These are phyloP conservation scores for Parnassius mnemosyne DNA, from an alignment of 2,888 invertebrate genomes.

Conservation along the genomic window DNA sequence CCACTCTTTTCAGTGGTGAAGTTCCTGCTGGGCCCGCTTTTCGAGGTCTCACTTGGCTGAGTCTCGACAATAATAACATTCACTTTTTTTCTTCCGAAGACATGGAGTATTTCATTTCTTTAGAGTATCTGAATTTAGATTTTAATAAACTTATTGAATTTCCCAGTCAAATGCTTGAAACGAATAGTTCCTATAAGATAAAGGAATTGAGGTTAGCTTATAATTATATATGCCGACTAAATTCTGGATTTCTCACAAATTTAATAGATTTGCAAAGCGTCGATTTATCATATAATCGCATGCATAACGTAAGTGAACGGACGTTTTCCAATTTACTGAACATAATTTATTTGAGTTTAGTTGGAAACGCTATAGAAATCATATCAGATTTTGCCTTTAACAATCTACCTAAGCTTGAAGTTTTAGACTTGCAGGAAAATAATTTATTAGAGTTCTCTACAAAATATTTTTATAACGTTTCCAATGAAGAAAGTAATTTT, in stretches of 20 bases:
- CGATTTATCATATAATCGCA: constrained; percentile 86
- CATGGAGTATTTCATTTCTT: constrained; percentile 82
- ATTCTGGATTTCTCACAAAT: constrained; percentile 83
- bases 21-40: constrained; percentile 84
- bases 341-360: constrained; percentile 87
- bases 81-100: constrained; percentile 80
- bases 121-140: constrained; percentile 90
- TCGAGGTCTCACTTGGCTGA: constrained; percentile 86
- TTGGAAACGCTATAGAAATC: constrained; percentile 85
- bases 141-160: constrained; percentile 87
- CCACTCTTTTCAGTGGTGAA: constrained; percentile 86
- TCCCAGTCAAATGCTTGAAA: constrained; percentile 71
- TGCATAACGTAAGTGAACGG: constrained; percentile 81
- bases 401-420: constrained; percentile 84
- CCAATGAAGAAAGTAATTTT: constrained; percentile 80
- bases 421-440: constrained; percentile 88
- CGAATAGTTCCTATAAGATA: constrained; percentile 81
- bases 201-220: constrained; percentile 89
- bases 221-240: constrained; percentile 85
- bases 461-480: constrained; percentile 82
- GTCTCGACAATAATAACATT: constrained; percentile 90
- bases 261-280: constrained; percentile 85
- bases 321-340: constrained; percentile 86
- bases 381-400: constrained; percentile 86
- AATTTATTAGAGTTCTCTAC: constrained; percentile 82